Evolutionary conservation across 2,888 invertebrate genomes (phyloP).

Genomic region (Lucinisca nassula): DNA sequence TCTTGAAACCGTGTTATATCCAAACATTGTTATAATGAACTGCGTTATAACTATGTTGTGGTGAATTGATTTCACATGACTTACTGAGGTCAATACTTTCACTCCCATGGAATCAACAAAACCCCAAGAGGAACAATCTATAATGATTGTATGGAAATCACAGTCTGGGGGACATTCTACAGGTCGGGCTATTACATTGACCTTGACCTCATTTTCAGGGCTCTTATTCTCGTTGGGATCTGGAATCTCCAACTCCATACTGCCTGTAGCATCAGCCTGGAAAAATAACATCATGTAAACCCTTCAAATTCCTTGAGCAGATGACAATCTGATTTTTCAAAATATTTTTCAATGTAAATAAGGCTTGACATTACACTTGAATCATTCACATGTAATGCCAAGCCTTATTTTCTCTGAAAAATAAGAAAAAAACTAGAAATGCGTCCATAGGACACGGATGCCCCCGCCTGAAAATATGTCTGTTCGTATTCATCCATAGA

Average conservation of each 20-base stretch:
- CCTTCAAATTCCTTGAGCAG: neutral
- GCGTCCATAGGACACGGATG: too few species aligned
- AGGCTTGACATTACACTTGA: too few species aligned
- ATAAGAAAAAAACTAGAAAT: too few species aligned
- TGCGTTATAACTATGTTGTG: too few species aligned
- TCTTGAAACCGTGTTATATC: too few species aligned
- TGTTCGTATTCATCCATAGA: too few species aligned
- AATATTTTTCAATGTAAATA: too few species aligned
- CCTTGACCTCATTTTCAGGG: neutral
- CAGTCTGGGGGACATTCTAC: conserved; percentile 3
- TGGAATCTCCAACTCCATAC: neutral
- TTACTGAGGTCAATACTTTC: conserved; percentile 74
- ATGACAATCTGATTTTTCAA: too few species aligned
- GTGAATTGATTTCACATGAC: conserved; percentile 14
- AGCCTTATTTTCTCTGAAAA: too few species aligned
- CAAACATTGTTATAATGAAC: too few species aligned
- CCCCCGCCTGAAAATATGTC: too few species aligned
- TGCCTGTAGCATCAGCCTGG: neutral
- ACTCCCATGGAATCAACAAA: conserved; percentile 85
- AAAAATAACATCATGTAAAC: neutral
- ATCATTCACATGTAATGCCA: too few species aligned
- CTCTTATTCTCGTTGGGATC: neutral
- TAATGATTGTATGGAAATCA: conserved; percentile 78
- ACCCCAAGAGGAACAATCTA: conserved; percentile 87
- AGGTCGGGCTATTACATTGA: neutral